Base-by-base conservation (phyloP, 2,888 invertebrate genomes). In the Lasioglossum figueresi region DNA sequence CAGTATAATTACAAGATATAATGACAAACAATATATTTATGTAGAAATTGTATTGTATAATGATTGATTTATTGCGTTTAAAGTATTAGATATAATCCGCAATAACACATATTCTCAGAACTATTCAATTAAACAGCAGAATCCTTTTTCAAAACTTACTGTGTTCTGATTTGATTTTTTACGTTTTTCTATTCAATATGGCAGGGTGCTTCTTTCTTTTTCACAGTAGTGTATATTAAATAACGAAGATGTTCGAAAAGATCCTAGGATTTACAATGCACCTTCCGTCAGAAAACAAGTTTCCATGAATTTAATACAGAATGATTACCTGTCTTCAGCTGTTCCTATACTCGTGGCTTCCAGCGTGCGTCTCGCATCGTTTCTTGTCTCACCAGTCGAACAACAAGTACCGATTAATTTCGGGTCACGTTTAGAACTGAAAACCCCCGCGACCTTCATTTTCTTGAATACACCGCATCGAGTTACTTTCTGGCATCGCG, bases 391-490 rank as follows among this genome's bases (percentile, higher is more conserved):
- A 14, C 4, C 71, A 10, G 63, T 34, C 1, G 23, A 19, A 16
- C 45, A 37, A 3, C 10, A 37, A 37, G 72, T 19, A 1, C 72
- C 76, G 10, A 34, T 71, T 19, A 34, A 71, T 34, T 66, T 83
- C 10, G 56, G 37, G 1, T 27, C 48, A 12, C 27, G n/a, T 43
- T 66, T 79, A 43, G 27, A 43, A 14, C 43, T 23, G 19, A 3
- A 23, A 48, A 23, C 40, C 31, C 19, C 66, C 16, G 79, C 12
- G 2, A 31, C 19, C 16, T 12, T 56, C 16, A 83, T 72, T n/a
- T 16, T 84, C 27, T 56, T 63, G 12, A 75, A 16, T 5, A 45
- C 6, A 52, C 78, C 72, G 45, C 48, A 45, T 4, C 31, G 59
- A 10, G 75, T 75, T 19, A 59, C 48, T 16, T 27, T 66, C 23